Evolutionary conservation across 2,797 vertebrate genomes (phyloP).

Genomic region (Eidolon dupreanum): DNA sequence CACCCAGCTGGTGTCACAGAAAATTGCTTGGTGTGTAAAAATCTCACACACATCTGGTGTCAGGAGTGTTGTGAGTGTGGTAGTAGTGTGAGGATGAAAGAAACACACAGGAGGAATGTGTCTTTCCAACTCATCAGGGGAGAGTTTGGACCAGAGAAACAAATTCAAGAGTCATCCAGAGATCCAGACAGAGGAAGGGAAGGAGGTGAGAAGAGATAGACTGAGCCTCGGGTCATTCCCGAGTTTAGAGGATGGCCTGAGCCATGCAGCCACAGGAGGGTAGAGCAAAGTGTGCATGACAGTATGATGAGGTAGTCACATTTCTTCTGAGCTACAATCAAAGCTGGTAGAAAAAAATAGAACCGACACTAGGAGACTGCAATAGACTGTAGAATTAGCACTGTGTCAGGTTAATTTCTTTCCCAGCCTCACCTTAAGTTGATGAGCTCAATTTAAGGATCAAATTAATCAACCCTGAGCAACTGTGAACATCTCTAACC

Average conservation of each 20-base stretch:
- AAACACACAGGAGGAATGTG: background rate
- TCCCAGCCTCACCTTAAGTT: conserved; percentile 13
- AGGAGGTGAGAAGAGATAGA: background rate
- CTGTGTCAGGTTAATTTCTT: background rate
- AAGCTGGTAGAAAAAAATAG: background rate
- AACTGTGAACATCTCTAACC: background rate
- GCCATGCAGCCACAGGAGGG: background rate
- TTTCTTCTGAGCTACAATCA: background rate
- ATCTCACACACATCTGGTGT: no score
- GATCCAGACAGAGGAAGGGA: background rate
- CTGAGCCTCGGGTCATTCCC: background rate
- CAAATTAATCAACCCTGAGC: conserved; percentile 57
- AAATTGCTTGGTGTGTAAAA: background rate
- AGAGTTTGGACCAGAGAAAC: background rate
- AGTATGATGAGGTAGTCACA: background rate
- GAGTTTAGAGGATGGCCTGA: background rate
- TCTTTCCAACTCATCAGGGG: background rate
- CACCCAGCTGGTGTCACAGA: background rate
- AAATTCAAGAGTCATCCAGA: background rate
- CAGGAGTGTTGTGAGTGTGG: background rate
- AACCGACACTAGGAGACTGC: conserved; percentile 1
- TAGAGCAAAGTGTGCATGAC: background rate
- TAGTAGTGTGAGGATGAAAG: background rate
- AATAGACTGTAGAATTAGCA: background rate
- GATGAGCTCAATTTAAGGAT: conserved; percentile 51